These are phyloP conservation scores for Sibirionetta formosa DNA, from an alignment of 2,797 vertebrate species.

Conservation along the genomic window DNA sequence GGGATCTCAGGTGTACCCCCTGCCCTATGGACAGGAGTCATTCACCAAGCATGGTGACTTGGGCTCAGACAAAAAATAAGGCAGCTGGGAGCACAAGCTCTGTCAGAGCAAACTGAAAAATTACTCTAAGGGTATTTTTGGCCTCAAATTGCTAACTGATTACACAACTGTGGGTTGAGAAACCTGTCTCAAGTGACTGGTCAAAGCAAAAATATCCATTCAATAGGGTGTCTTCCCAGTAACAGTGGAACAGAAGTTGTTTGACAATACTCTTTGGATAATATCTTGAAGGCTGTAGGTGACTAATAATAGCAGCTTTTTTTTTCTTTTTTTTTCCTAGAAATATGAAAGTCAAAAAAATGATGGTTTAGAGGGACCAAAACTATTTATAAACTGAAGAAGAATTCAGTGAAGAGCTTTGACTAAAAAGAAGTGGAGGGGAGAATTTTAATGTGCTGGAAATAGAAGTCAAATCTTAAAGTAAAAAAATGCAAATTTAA, in stretches of 20 bases:
- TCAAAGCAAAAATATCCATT: neutral
- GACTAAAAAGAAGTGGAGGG: constrained; percentile 63
- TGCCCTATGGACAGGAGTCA: accelerated
- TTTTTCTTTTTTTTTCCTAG: neutral
- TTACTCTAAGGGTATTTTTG: neutral
- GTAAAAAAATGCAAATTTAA: constrained; percentile 45
- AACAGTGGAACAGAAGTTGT: neutral
- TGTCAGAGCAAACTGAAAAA: neutral
- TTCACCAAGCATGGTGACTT: neutral
- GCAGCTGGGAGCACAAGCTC: neutral
- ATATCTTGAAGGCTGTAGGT: constrained; percentile 31
- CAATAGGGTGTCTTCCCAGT: neutral
- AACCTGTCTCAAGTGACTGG: constrained; percentile 8
- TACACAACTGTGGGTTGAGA: constrained; percentile 4
- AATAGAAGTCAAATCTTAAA: constrained; percentile 63
- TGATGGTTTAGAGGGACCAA: constrained; percentile 64
- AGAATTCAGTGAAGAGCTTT: constrained; percentile 73
- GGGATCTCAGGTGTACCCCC: accelerated
- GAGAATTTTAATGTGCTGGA: constrained; percentile 74
- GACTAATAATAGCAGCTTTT: constrained; percentile 38
- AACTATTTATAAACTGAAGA: constrained; percentile 76
- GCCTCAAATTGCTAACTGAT: neutral
- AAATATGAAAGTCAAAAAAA: constrained; percentile 70
- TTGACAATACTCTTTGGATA: constrained; percentile 56
- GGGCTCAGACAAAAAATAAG: neutral